Evolutionary conservation across 2,888 invertebrate species (phyloP).

Genomic region (Chymomyza procnemis): DNA sequence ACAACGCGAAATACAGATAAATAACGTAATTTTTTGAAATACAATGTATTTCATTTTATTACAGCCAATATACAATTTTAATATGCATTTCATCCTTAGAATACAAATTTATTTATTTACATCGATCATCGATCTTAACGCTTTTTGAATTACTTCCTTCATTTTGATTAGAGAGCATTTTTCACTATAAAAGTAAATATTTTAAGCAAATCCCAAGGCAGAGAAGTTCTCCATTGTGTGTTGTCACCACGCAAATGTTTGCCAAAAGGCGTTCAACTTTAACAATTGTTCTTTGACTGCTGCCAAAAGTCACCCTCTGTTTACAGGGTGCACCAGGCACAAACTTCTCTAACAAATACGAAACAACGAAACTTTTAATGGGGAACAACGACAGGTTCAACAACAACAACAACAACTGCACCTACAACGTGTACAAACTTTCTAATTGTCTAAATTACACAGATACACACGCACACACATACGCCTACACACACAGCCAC

Average conservation of each 20-base stretch:
- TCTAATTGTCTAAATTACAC: conserved; percentile 65
- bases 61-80: no score
- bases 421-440: conserved; percentile 48
- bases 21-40: no score
- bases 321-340: not conserved
- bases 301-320: conserved; percentile 1
- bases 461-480: not conserved
- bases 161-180: no score
- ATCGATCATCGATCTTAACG: no score
- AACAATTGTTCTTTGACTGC: conserved; percentile 36
- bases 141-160: no score
- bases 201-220: no score
- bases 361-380: conserved; percentile 30
- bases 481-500: conserved; percentile 11
- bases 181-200: no score
- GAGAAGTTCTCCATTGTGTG: not conserved
- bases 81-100: no score
- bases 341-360: conserved; percentile 61
- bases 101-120: no score
- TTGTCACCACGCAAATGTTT: conserved; percentile 5
- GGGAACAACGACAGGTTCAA: conserved; percentile 6
- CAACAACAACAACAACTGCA: conserved; percentile 27
- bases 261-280: conserved; percentile 41
- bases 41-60: no score
- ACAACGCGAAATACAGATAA: no score